Percentiles rank a stretch among this genome's conserved stretches.
These are phyloP conservation scores for Hirtodrosophila trivittata DNA, from an alignment of 2,888 invertebrate species.

Conservation along the genomic window DNA sequence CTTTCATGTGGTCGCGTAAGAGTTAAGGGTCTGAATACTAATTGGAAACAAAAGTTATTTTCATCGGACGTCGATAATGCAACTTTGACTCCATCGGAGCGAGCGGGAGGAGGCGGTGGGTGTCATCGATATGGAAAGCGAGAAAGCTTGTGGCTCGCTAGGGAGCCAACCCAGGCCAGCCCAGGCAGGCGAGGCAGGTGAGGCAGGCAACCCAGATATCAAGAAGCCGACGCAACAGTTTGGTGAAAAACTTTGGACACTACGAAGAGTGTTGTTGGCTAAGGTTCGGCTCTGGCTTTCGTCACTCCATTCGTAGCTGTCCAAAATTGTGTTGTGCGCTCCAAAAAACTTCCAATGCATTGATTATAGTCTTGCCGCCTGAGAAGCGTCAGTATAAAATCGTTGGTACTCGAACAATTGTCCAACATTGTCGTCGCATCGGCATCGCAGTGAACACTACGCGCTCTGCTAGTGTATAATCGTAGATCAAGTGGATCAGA, in stretches of 20 bases:
- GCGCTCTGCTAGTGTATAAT: conserved; percentile 67
- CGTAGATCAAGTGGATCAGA: conserved; percentile 28
- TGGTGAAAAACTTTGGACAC: conserved; percentile 73
- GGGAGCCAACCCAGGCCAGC: conserved; percentile 8
- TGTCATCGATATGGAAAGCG: conserved; percentile 70
- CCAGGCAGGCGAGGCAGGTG: background rate
- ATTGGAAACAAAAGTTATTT: conserved; percentile 68
- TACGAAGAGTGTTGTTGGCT: conserved; percentile 48
- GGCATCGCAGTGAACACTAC: conserved; percentile 80
- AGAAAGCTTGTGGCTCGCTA: conserved; percentile 67
- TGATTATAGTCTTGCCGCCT: conserved; percentile 46
- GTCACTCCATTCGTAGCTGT: conserved; percentile 67
- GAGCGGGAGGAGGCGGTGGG: conserved; percentile 23
- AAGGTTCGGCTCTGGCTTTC: conserved; percentile 65
- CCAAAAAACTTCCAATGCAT: conserved; percentile 58
- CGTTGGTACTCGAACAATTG: conserved; percentile 81
- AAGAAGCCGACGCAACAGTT: conserved; percentile 52
- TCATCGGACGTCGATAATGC: conserved; percentile 67
- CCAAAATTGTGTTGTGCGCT: conserved; percentile 72
- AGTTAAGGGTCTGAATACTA: conserved; percentile 69
- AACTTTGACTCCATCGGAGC: conserved; percentile 45
- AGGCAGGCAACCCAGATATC: conserved; percentile 68
- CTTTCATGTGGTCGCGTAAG: conserved; percentile 74
- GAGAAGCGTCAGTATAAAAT: conserved; percentile 85
- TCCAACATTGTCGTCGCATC: conserved; percentile 84